A percentile compares a stretch with the other conserved stretches of the same genome.
These are phyloP conservation scores for Pangasius sanitwongsei DNA, from an alignment of 2,797 vertebrate species.

Conservation along the genomic window DNA sequence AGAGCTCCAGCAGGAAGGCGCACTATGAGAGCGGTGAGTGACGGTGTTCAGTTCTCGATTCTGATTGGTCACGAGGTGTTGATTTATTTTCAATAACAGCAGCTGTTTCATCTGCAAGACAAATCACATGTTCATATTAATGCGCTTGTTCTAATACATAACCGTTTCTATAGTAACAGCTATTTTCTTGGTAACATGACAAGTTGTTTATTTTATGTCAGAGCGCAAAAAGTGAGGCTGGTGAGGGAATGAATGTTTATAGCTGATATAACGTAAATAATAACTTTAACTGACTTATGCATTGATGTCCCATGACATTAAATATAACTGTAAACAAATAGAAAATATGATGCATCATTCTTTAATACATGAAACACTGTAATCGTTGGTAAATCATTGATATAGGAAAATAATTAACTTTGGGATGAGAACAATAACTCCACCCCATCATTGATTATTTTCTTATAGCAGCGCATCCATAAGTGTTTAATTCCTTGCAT, in stretches of 20 bases:
- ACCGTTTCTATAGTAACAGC: not conserved
- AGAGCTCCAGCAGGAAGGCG: constrained; percentile 85
- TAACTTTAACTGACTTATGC: not conserved
- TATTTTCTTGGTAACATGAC: not conserved
- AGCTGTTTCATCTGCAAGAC: not conserved
- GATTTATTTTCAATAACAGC: not conserved
- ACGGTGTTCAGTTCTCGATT: no score
- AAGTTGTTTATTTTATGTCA: not conserved
- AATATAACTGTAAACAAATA: not conserved
- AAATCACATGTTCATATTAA: not conserved
- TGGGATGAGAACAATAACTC: not conserved
- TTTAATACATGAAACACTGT: not conserved
- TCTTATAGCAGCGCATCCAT: not conserved
- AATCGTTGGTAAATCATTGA: not conserved
- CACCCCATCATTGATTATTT: not conserved
- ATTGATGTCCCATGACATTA: not conserved
- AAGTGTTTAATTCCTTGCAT: not conserved
- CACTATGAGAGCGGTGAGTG: constrained; percentile 86
- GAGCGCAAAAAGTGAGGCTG: not conserved
- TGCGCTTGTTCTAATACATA: not conserved
- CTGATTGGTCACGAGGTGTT: not conserved
- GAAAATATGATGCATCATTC: not conserved
- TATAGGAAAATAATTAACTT: not conserved
- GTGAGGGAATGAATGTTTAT: not conserved
- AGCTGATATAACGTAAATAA: not conserved